Base-by-base conservation (phyloP, 2,113 vertebrate genomes). In the Python bivittatus region DNA sequence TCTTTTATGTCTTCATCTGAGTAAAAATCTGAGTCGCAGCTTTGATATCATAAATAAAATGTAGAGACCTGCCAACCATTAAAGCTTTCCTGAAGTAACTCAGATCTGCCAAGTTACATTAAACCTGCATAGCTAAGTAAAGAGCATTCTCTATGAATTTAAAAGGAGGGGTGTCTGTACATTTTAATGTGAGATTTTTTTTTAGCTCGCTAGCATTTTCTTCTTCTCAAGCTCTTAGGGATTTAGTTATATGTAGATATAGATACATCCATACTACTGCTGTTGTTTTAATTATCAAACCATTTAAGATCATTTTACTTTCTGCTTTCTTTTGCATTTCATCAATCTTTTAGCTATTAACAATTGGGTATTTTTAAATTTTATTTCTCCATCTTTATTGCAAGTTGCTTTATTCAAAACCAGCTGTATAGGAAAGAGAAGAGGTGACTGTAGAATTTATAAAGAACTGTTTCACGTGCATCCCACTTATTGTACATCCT, bases 11-110 rank as follows among this genome's bases (percentile, higher is more conserved):
- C 98, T 99, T 98, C 98, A 95, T 97, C 98, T 97, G 98, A 98
- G 99, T 98, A 98, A 98, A 99, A 99, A 98, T 98, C 97, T 98
- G 98, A 98, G 97, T 98, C 97, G 97, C 94, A 92, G 98, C 98
- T 98, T 99, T 97, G 98, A 98, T 99, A 99, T 98, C 99, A 99
- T 98, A 99, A 99, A 98, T 98, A 98, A 98, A 99, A 99, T 98
- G 99, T 99, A 99, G 98, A 97, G 97, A 98, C 98, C 97, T 98
- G 98, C 98, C 98, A 98, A 98, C 98, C 98, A 98, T 98, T 97
- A 98, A 97, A 97, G 97, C 97, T 97, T 97, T 97, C 97, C 96
- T 97, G 97, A 97, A 97, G 97, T 97, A 97, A 96, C 97, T 97
- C 97, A 94, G 94, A 97, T 98, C 98, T 97, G 97, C 97, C 96